Percentiles rank a stretch among this genome's conserved stretches.
Evolutionary conservation across 2,888 invertebrate species (phyloP).

Genomic region (Vanessa cardui): DNA sequence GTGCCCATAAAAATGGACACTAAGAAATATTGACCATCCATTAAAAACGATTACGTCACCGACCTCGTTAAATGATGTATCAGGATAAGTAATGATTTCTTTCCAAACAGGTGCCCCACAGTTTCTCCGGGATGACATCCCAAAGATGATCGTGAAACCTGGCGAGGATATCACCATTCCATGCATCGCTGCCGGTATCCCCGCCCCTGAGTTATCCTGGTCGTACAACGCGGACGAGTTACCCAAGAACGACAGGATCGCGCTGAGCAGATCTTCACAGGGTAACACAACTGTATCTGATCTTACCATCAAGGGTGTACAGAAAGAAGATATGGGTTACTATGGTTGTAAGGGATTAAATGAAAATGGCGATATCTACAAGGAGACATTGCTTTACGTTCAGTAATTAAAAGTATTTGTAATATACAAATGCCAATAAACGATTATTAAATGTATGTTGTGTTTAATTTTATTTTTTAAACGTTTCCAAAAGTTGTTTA

Average conservation of each 20-base stretch:
- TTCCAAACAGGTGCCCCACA: slow-evolving; percentile 55
- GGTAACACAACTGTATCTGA: slow-evolving; percentile 46
- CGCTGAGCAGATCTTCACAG: slow-evolving; percentile 29
- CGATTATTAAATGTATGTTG: not conserved
- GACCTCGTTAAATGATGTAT: no score
- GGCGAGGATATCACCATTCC: slow-evolving; percentile 59
- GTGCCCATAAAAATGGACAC: no score
- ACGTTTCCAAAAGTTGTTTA: not conserved
- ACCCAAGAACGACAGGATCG: slow-evolving; percentile 41
- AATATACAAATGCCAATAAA: not conserved
- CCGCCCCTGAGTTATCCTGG: slow-evolving; percentile 55
- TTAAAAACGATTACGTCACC: no score
- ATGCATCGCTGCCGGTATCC: slow-evolving; percentile 55
- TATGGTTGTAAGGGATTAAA: slow-evolving; percentile 67
- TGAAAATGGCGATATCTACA: slow-evolving; percentile 55
- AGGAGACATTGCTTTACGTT: slow-evolving; percentile 49
- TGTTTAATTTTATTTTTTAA: not conserved
- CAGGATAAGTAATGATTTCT: not conserved
- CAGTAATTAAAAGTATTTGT: slow-evolving; percentile 14
- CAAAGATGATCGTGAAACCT: slow-evolving; percentile 47
- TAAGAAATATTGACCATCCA: no score
- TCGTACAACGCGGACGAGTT: slow-evolving; percentile 58
- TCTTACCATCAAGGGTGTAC: slow-evolving; percentile 55
- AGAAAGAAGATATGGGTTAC: slow-evolving; percentile 59
- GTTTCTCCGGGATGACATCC: slow-evolving; percentile 50